Base-by-base conservation (phyloP, 1,140 invertebrate genomes). In the Scaptomyza graminum region DNA sequence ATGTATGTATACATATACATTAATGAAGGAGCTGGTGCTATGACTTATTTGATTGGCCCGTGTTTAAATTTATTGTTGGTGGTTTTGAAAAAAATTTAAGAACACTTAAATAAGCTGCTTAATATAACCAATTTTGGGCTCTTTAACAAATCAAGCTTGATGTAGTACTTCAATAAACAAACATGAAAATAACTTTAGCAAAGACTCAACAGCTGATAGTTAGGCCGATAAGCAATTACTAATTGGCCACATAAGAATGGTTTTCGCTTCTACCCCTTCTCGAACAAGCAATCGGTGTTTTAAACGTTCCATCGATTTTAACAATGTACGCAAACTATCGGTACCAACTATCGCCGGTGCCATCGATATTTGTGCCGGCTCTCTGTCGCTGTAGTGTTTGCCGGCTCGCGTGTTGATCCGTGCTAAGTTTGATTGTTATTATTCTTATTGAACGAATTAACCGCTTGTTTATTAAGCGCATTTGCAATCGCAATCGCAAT, bases 321-420 rank as follows among this genome's bases (percentile, higher is more conserved):
- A 31, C 7, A 7, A 31, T 31, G 28, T 7, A 31, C 7, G 4
- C 5, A 5, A 12, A 9, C 13, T 2, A 16, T 46, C 25, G 6
- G 44, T 61, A 46, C n/a, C n/a, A n/a, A n/a, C 8, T 49, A 37
- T 37, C 46, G 16, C 31, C 11, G 16, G 15, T 37, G 22, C 15
- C 1, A 41, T 22, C 37, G 37, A 39, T n/a, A 56, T 5, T 11
- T 11, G 8, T 43, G 43, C 69, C 69, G 69, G 63, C 64, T 15
- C n/a, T n/a, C n/a, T n/a, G n/a, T n/a, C 39, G 63, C 63, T 8
- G 2, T 9, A 13, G 69, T 72, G 66, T 67, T n/a, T 50, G 50
- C 69, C 69, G 69, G 63, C 64, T 22, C 49, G 63, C 55, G 43
- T n/a, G n/a, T n/a, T n/a, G n/a, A n/a, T n/a, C n/a, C n/a, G n/a